A percentile compares a stretch with the other conserved stretches of the same genome.
Conservation (phyloP, 2,113 vertebrate species). For the Bubo blakistoni region DNA sequence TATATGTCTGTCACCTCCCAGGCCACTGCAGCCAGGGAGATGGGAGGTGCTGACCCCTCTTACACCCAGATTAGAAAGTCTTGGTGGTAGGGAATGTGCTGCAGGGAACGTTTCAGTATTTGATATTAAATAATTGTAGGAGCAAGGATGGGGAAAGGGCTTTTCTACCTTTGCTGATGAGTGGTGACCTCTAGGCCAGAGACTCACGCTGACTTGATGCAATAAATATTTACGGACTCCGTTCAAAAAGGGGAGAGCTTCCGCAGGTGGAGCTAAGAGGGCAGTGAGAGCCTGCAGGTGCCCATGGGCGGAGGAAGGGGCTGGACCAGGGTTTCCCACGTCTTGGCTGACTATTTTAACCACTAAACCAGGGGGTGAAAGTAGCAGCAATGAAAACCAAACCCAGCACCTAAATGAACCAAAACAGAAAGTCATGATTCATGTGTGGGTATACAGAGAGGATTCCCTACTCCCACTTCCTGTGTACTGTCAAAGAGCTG, state of each 20-base stretch:
- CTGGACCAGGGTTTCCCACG: neutral
- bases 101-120: neutral
- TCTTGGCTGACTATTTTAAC: neutral
- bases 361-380: neutral
- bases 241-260: neutral
- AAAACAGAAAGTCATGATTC: slow-evolving; percentile 44
- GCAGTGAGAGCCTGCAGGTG: neutral
- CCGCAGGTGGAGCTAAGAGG: neutral
- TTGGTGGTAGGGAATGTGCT: neutral
- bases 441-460: neutral
- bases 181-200: neutral
- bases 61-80: neutral
- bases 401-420: neutral
- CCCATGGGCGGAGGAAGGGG: neutral
- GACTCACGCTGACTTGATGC: neutral
- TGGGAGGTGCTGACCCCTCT: neutral
- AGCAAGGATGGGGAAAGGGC: neutral
- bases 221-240: neutral
- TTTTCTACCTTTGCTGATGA: neutral
- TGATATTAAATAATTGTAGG: neutral
- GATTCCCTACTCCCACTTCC: neutral
- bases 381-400: neutral
- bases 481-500: neutral
- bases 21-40: neutral
- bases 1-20: neutral